Evolutionary conservation across 2,888 invertebrate species (phyloP).

Genomic region (Tipula unca): DNA sequence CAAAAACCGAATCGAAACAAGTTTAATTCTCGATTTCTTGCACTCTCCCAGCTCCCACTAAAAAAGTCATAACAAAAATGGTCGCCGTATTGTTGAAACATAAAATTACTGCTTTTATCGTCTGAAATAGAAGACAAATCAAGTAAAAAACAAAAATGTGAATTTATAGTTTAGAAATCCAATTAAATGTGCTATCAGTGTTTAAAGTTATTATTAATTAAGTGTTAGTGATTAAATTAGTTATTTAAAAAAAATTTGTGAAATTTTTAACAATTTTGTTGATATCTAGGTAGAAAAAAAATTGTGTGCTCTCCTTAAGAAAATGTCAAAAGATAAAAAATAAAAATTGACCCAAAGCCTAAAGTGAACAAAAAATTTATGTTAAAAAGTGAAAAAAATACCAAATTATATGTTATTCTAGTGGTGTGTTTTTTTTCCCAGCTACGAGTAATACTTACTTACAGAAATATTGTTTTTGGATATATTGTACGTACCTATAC

Average conservation of each 20-base stretch:
- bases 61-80: constrained; percentile 8
- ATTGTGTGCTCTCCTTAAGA: not conserved
- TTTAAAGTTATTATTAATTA: not conserved
- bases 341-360: not conserved
- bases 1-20: not conserved
- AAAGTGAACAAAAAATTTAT: not conserved
- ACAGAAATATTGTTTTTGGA: not conserved
- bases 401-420: not conserved
- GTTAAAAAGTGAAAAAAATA: not conserved
- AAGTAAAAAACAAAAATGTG: not conserved
- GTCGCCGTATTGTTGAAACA: not conserved
- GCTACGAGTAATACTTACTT: not conserved
- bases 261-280: not conserved
- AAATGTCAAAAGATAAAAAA: not conserved
- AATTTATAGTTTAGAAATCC: not conserved
- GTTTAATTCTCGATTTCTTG: not conserved
- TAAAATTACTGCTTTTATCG: not conserved
- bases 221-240: not conserved
- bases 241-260: not conserved
- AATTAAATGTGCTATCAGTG: not conserved
- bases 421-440: not conserved
- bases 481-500: not conserved
- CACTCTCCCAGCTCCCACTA: not conserved
- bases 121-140: not conserved
- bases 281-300: not conserved